These are phyloP conservation scores for Macrophya alboannulata DNA, from an alignment of 2,888 invertebrate species.

Conservation along the genomic window DNA sequence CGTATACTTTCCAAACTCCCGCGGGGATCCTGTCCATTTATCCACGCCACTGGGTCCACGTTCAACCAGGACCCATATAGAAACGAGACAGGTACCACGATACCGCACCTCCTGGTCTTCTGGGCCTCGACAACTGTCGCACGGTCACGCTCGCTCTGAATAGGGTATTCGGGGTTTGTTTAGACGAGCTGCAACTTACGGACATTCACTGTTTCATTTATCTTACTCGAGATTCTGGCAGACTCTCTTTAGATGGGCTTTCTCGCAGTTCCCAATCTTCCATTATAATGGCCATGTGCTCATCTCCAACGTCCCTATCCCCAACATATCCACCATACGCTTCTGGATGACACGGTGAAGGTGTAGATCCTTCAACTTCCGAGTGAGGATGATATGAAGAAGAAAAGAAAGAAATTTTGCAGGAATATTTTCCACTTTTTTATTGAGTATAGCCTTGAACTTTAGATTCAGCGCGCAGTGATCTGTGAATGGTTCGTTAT, in stretches of 20 bases:
- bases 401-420: neutral
- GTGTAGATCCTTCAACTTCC: neutral
- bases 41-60: slow-evolving; percentile 32
- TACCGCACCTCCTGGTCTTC: slow-evolving; percentile 23
- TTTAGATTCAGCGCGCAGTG: neutral
- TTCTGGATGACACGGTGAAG: neutral
- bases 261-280: slow-evolving; percentile 33
- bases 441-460: neutral
- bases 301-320: neutral
- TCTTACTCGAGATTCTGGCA: slow-evolving; percentile 51
- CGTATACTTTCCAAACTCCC: slow-evolving; percentile 42
- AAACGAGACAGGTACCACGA: slow-evolving; percentile 27
- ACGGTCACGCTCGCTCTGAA: slow-evolving; percentile 42
- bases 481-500: neutral
- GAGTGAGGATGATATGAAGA: neutral
- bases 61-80: slow-evolving; percentile 9
- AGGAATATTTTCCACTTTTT: neutral
- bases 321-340: neutral
- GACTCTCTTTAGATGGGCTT: slow-evolving; percentile 1
- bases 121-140: slow-evolving; percentile 35
- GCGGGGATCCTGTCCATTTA: slow-evolving; percentile 44
- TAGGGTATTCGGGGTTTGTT: slow-evolving; percentile 51
- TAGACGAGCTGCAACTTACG: slow-evolving; percentile 37
- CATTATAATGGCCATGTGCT: slow-evolving; percentile 18
- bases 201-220: slow-evolving; percentile 51